Evolutionary conservation across 2,797 vertebrate species (phyloP).

Genomic region (Anabas testudineus): DNA sequence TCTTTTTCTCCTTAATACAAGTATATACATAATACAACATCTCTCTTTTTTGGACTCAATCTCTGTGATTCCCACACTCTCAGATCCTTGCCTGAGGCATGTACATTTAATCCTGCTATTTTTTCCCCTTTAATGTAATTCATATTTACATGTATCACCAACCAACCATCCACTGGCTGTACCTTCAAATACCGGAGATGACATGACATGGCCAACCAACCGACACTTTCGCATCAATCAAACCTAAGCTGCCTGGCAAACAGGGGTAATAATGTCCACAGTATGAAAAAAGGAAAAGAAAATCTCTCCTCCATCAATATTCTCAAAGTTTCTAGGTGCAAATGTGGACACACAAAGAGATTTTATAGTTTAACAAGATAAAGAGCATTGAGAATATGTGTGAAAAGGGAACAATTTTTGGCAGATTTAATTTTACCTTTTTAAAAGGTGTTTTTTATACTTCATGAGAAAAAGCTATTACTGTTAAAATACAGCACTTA

Average conservation of each 20-base stretch:
- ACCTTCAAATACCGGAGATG: slow-evolving; percentile 25
- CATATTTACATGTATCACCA: slow-evolving; percentile 65
- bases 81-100: slow-evolving; percentile 58
- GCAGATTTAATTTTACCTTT: not conserved
- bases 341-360: slow-evolving; percentile 4
- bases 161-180: slow-evolving; percentile 29
- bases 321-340: not conserved
- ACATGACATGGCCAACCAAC: slow-evolving; percentile 17
- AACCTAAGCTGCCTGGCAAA: slow-evolving; percentile 3
- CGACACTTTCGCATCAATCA: slow-evolving; percentile 13
- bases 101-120: slow-evolving; percentile 59
- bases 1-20: slow-evolving; percentile 13
- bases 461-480: slow-evolving; percentile 5
- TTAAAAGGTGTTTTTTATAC: not conserved
- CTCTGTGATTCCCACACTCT: slow-evolving; percentile 49
- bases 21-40: slow-evolving; percentile 28
- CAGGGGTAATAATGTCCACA: not conserved
- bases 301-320: not conserved
- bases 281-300: slow-evolving; percentile 4
- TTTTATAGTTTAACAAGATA: slow-evolving; percentile 16
- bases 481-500: slow-evolving; percentile 14
- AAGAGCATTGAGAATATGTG: not conserved
- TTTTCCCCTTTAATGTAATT: slow-evolving; percentile 66
- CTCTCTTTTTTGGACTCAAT: slow-evolving; percentile 8
- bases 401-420: slow-evolving; percentile 4